These are phyloP conservation scores for Macrobrachium rosenbergii DNA, from an alignment of 1,140 invertebrate genomes.

Conservation along the genomic window DNA sequence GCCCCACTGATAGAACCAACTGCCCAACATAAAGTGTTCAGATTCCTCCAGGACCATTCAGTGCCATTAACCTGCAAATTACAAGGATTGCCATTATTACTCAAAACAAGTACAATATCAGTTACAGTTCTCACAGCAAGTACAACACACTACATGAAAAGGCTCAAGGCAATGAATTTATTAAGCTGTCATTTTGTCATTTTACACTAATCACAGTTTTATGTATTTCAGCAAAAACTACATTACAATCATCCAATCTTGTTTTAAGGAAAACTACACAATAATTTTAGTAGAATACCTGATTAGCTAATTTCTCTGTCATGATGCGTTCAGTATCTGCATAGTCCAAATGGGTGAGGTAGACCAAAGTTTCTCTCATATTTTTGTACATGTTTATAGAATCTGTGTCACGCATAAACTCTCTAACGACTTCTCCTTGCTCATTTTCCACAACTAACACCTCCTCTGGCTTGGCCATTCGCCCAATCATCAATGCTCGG, in stretches of 20 bases:
- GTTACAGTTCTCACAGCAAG: no score
- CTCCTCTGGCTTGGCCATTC: slow-evolving; percentile 99
- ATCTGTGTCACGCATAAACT: slow-evolving; percentile 99
- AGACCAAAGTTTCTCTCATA: slow-evolving; percentile 99
- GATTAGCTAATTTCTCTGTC: slow-evolving; percentile 98
- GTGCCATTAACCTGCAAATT: slow-evolving; percentile 83
- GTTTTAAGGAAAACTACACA: no score
- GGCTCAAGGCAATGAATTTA: no score
- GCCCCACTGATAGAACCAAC: slow-evolving; percentile 99
- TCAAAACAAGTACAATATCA: not conserved
- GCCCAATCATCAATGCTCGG: slow-evolving; percentile 98
- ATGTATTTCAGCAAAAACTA: not conserved
- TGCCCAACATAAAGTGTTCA: slow-evolving; percentile 99
- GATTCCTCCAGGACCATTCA: slow-evolving; percentile 99
- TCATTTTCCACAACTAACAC: slow-evolving; percentile 99
- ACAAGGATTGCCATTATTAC: not conserved
- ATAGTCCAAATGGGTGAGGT: slow-evolving; percentile 98
- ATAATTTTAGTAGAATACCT: slow-evolving; percentile 73
- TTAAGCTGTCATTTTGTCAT: no score
- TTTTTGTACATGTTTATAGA: slow-evolving; percentile 99
- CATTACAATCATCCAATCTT: no score
- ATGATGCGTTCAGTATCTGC: slow-evolving; percentile 98
- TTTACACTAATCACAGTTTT: no score
- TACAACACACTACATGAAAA: no score
- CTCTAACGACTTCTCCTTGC: slow-evolving; percentile 98